Percentiles rank a stretch among this genome's conserved stretches.
Evolutionary conservation across 2,888 invertebrate genomes (phyloP).

Genomic region (Eupithecia subfuscata): DNA sequence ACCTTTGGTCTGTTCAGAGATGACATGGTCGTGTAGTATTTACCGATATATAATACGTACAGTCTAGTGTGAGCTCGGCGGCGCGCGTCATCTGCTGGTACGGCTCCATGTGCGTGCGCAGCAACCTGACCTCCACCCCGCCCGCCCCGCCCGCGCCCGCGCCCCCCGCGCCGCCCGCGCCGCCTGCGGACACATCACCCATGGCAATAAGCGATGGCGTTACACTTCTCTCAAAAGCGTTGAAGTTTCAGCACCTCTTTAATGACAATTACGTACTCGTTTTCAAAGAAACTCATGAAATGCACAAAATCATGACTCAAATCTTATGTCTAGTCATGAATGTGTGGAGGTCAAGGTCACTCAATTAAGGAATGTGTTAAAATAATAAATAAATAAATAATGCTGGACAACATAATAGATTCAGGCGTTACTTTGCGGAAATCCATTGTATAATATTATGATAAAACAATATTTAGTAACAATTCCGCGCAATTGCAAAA

Average conservation of each 20-base stretch:
- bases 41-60: slow-evolving; percentile 75
- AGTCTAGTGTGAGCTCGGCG: slow-evolving; percentile 87
- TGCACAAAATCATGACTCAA: no score
- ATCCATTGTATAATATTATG: no score
- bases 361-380: no score
- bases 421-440: no score
- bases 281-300: not conserved
- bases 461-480: no score
- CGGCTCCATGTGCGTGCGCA: slow-evolving; percentile 54
- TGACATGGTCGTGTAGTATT: not conserved
- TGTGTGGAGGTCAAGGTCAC: no score
- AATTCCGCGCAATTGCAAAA: no score
- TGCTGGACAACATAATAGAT: no score
- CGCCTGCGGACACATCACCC: not conserved
- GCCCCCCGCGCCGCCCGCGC: not conserved
- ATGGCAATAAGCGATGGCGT: not conserved
- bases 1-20: not conserved
- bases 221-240: not conserved
- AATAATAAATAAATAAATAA: no score
- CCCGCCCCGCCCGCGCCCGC: slow-evolving; percentile 31
- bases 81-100: slow-evolving; percentile 53
- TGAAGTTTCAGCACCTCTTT: not conserved
- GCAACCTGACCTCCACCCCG: slow-evolving; percentile 56
- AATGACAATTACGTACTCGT: not conserved
- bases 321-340: no score